Evolutionary conservation across 2,797 vertebrate species (phyloP).

Genomic region (Spinus olivaceus): DNA sequence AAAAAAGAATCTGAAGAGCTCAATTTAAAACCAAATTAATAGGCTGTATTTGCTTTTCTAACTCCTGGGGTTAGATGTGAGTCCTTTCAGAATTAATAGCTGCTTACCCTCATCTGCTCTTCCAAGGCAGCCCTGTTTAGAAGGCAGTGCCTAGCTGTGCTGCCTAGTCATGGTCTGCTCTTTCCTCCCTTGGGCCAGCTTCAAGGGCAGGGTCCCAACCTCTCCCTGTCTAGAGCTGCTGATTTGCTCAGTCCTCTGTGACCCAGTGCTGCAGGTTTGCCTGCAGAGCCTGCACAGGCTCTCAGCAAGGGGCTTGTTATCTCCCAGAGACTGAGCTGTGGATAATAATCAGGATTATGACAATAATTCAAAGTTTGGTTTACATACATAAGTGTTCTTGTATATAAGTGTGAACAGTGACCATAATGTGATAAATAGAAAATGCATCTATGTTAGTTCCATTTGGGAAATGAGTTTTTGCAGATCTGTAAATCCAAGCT

Average conservation of each 20-base stretch:
- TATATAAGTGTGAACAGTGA: not conserved
- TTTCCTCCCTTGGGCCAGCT: not conserved
- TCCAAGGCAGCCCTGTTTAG: not conserved
- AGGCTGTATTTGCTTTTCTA: not conserved
- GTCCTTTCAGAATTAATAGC: not conserved
- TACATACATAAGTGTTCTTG: not conserved
- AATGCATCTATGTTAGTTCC: not conserved
- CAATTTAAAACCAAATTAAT: not conserved
- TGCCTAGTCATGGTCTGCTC: not conserved
- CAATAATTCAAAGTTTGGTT: not conserved
- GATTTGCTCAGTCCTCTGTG: not conserved
- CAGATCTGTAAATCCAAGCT: not conserved
- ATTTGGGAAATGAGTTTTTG: not conserved
- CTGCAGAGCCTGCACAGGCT: not conserved
- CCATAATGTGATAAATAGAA: not conserved
- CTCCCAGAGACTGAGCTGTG: not conserved
- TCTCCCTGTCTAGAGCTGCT: not conserved
- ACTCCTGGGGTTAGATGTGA: not conserved
- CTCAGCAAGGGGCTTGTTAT: not conserved
- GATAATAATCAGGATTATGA: not conserved
- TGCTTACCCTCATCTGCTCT: accelerated
- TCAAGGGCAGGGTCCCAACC: not conserved
- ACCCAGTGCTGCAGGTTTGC: not conserved
- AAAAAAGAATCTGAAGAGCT: not conserved
- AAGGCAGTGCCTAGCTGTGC: not conserved